Base-by-base conservation (phyloP, 2,797 vertebrate genomes). In the Coregonus ussuriensis region DNA sequence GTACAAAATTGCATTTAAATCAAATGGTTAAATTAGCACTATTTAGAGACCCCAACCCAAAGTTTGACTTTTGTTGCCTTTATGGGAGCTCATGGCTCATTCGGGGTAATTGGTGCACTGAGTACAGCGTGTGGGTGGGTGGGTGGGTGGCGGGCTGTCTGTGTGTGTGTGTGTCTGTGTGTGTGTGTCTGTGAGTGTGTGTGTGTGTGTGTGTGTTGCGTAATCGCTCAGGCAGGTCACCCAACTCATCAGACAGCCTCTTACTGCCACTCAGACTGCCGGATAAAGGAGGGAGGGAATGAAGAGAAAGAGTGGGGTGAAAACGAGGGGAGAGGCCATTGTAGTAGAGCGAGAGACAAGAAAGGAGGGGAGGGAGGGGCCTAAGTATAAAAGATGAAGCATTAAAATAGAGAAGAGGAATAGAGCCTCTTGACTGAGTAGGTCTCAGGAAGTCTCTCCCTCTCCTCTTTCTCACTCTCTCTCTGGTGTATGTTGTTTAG, bases 301-400 rank as follows among this genome's bases (percentile, higher is more conserved):
- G 18, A 51, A 53, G 14, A 29, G 71, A 54, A 54, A 54, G 4
- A 16, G 15, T 29, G 47, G 51, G 68, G 37, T n/a, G 68, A 76
- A 79, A n/a, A 56, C 77, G 81, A 51, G 15, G 16, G 77, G 56
- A 77, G 80, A 74, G 77, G 63, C 4, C 63, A 75, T 83, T 82
- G 72, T 79, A 33, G 37, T n/a, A 41, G 74, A 2, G 54, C 74
- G 68, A 74, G 78, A 65, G 37, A 66, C 78, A 74, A 77, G 25
- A 0, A 3, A 74, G 74, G 37, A 14, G 1, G 51, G 76, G 69
- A 82, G 79, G 83, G 79, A 71, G 75, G 69, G 25, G 37, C 35
- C 76, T 78, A 9, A 35, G 7, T n/a, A 37, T 21, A 63, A 63
- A 74, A 47, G 71, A 74, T 83, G 18, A 67, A 66, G 37, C 59